phyloP scores from a whole-genome alignment of 2,888 invertebrate genomes.

The Phrixothrix hirtus region DNA sequence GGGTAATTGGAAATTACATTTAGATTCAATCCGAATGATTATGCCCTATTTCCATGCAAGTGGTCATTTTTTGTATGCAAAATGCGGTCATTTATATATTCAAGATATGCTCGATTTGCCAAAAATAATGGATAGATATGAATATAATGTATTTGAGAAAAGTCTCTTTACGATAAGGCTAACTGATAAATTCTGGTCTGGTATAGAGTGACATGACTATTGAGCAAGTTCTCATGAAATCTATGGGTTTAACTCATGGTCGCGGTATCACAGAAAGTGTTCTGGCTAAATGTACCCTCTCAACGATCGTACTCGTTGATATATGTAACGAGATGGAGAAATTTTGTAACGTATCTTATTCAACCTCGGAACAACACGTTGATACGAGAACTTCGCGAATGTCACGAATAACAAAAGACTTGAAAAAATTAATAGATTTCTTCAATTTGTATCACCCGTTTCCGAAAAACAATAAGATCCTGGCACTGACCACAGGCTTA shows the following conservation, averaged over 20 bases:
- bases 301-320: conserved; percentile 37
- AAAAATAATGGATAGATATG: neutral
- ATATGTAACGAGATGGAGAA: conserved; percentile 38
- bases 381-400: conserved; percentile 42
- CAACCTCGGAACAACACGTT: conserved; percentile 43
- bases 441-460: conserved; percentile 42
- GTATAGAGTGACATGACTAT: conserved; percentile 5
- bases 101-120: neutral
- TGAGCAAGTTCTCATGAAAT: conserved; percentile 14
- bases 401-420: conserved; percentile 42
- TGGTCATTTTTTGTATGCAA: neutral
- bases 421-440: conserved; percentile 39
- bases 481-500: conserved; percentile 41
- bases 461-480: conserved; percentile 38
- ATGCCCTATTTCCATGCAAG: neutral
- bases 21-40: neutral
- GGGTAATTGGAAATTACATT: neutral
- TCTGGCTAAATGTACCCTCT: conserved; percentile 38
- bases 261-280: conserved; percentile 40
- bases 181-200: conserved; percentile 17
- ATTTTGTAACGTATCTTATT: conserved; percentile 37
- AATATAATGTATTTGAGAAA: too few species aligned
- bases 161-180: too few species aligned
- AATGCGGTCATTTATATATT: neutral
- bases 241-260: conserved; percentile 34